These are phyloP conservation scores for Agraylea sexmaculata DNA, from an alignment of 1,140 invertebrate genomes.

Conservation along the genomic window DNA sequence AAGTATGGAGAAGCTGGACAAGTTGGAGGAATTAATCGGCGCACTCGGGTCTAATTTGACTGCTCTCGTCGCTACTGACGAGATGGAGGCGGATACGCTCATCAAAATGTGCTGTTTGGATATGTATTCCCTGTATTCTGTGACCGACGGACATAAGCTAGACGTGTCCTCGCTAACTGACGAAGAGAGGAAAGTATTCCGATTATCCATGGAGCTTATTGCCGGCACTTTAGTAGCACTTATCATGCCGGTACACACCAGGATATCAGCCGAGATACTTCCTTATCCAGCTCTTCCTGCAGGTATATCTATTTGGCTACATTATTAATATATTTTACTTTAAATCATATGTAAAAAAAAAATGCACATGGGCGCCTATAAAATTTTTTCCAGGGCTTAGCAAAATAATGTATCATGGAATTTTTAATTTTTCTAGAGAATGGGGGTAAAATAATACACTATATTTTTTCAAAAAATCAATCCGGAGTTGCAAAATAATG, in stretches of 20 bases:
- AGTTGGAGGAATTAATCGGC: conserved; percentile 46
- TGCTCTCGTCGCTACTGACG: conserved; percentile 63
- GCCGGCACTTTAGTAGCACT: conserved; percentile 57
- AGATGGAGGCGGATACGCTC: conserved; percentile 61
- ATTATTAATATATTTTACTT: conserved; percentile 1
- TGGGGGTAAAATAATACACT: no score
- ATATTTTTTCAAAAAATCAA: no score
- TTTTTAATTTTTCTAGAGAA: conserved; percentile 13
- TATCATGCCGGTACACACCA: conserved; percentile 56
- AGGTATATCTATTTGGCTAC: conserved; percentile 28
- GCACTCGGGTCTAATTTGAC: conserved; percentile 57
- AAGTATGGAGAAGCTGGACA: conserved; percentile 43
- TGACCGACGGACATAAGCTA: conserved; percentile 35
- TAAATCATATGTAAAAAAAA: no score
- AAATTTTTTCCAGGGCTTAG: no score
- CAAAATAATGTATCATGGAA: conserved; percentile 2
- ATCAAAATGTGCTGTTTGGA: conserved; percentile 62
- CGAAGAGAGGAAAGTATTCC: conserved; percentile 42
- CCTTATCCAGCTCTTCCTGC: conserved; percentile 61
- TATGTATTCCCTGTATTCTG: conserved; percentile 57
- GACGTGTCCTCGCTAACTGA: conserved; percentile 36
- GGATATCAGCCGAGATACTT: conserved; percentile 45
- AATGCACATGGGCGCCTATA: neutral
- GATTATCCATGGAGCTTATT: conserved; percentile 51
- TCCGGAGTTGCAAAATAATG: no score